Conservation (phyloP, 2,113 vertebrate species). For the Bagarius yarrelli region DNA sequence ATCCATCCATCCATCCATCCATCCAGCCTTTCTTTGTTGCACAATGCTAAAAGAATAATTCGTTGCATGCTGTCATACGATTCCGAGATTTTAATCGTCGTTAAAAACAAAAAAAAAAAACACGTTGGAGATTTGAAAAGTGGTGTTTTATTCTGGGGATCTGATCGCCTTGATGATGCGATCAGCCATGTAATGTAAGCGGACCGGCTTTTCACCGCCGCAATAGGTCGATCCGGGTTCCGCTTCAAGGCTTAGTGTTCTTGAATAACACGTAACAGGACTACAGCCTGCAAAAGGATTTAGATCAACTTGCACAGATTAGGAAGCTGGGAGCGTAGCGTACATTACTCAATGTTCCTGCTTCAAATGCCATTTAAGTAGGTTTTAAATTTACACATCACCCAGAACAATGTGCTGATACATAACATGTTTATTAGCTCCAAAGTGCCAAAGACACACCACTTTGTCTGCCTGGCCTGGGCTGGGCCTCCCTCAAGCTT, state of each 20-base stretch:
- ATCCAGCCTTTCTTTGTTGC: constrained; percentile 34
- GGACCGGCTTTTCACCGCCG: background rate
- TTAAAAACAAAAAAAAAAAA: constrained; percentile 49
- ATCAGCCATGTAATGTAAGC: constrained; percentile 47
- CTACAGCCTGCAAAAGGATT: constrained; percentile 43
- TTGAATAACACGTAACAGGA: constrained; percentile 40
- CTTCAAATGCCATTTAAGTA: constrained; percentile 43
- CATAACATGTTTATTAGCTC: constrained; percentile 44
- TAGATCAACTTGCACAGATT: constrained; percentile 41
- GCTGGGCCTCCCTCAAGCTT: constrained; percentile 43
- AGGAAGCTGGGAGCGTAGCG: constrained; percentile 36
- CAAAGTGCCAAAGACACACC: constrained; percentile 24
- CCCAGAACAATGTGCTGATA: constrained; percentile 36
- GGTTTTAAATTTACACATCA: constrained; percentile 37
- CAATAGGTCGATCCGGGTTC: constrained; percentile 43
- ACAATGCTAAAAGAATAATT: constrained; percentile 53
- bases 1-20: constrained; percentile 1
- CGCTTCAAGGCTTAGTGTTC: constrained; percentile 41
- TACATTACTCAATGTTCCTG: constrained; percentile 43
- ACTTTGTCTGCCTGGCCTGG: constrained; percentile 41
- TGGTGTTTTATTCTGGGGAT: constrained; percentile 40
- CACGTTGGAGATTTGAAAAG: constrained; percentile 32
- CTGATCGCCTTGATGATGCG: constrained; percentile 58
- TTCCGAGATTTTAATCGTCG: constrained; percentile 60
- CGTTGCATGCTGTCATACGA: constrained; percentile 29